phyloP scores from a whole-genome alignment of 2,797 vertebrate species.

The Hoplostethus mediterraneus region DNA sequence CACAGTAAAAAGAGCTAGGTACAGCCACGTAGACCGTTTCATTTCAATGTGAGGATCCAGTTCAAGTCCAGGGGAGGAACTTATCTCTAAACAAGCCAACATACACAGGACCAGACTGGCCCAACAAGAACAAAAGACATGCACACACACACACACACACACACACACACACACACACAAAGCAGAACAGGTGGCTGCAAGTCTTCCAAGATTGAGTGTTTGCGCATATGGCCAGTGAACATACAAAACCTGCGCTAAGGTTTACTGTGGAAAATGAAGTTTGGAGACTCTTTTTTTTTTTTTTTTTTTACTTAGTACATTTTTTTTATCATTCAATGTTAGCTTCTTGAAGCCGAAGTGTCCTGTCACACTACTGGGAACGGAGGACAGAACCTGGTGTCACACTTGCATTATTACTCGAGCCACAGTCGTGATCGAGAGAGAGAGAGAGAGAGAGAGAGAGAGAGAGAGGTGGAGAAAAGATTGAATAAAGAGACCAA shows the following conservation, averaged over 20 bases:
- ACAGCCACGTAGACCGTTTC: too few species aligned
- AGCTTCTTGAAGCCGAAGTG: too few species aligned
- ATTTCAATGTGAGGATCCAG: background rate
- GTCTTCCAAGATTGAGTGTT: background rate
- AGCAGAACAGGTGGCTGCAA: background rate
- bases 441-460: background rate
- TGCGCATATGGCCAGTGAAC: too few species aligned
- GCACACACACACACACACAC: background rate
- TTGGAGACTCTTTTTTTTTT: too few species aligned
- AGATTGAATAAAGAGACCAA: background rate
- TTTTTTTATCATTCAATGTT: too few species aligned
- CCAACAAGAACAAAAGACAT: background rate
- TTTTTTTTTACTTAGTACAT: too few species aligned
- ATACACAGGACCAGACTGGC: background rate
- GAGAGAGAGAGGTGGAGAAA: background rate
- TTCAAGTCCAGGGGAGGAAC: background rate
- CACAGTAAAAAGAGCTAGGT: too few species aligned
- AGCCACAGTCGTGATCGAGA: background rate
- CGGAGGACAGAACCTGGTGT: too few species aligned
- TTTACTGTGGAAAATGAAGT: too few species aligned
- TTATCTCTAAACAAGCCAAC: background rate
- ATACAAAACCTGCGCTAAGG: background rate
- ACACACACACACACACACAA: background rate
- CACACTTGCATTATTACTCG: background rate
- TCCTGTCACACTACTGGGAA: too few species aligned